Evolutionary conservation across 64 coral and sea anemone genomes (phyloP), one percentile per base, ranked within the genome.

Genomic region (Trachythela sp.): DNA sequence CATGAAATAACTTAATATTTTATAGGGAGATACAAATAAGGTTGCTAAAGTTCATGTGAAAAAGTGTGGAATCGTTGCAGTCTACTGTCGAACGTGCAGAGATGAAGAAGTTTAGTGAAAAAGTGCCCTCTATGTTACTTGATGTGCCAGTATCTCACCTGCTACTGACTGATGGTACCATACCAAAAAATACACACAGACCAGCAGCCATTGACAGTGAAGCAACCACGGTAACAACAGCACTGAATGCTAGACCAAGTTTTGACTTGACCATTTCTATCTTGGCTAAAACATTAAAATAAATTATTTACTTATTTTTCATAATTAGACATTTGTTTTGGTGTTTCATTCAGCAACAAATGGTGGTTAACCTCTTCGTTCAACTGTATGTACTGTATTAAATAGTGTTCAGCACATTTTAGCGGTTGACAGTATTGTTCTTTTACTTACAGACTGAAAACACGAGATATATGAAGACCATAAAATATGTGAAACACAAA

Each of bases 211-310:
- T 99, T 36, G 92, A 59, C 13, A 99, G 54, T 40, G 96, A 99
- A 15, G 96, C 96, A 75, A 99, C 87, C 13, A 99, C 94, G 14
- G 91, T 95, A 83, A 99, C 85, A 4, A 99, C 96, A 17, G 96
- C 96, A 93, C 96, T 99, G 56, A 99, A 91, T 54, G 96, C 93
- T 45, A 99, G 40, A 38, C 96, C 96, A 91, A 94, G 90, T 22
- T 99, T 99, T 0, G 91, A 95, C 48, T 99, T 99, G 22, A 99
- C 96, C 95, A 98, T 98, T 41, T 98, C 95, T 48, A 98, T 98
- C 64, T 98, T 98, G 39, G 83, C 95, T 98, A 86, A 10, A 75
- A 68, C 39, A 36, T 27, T 17, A 72, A 48, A 89, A 71, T 7
- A 60, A 9, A 48, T 9, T 9, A 0, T n/a, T n/a, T n/a, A n/a